These are phyloP conservation scores for Pelodytes ibericus DNA, from an alignment of 2,797 vertebrate genomes.

Conservation along the genomic window DNA sequence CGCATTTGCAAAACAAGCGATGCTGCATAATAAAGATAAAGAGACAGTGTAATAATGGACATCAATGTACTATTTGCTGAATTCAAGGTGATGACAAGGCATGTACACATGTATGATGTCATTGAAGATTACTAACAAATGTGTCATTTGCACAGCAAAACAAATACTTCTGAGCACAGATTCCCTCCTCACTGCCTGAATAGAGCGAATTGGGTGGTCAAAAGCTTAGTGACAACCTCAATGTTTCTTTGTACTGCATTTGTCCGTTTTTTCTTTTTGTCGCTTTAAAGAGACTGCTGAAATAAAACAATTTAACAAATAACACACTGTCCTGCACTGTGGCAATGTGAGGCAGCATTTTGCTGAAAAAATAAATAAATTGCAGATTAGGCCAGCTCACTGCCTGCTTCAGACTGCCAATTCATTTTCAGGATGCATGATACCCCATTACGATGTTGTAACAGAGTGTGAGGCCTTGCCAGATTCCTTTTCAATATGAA, in stretches of 20 bases:
- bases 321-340: conserved; percentile 32
- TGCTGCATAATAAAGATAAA: too few species aligned
- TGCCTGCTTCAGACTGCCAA: conserved; percentile 25
- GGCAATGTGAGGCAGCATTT: conserved; percentile 37
- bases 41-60: too few species aligned
- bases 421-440: conserved; percentile 30
- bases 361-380: conserved; percentile 8
- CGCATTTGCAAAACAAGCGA: too few species aligned
- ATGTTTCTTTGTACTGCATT: conserved; percentile 21
- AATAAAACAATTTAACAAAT: conserved; percentile 38
- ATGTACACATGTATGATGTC: too few species aligned
- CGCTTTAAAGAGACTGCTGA: conserved; percentile 26
- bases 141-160: background rate
- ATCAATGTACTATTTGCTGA: too few species aligned
- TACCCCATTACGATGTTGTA: conserved; percentile 16
- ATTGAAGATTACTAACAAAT: background rate
- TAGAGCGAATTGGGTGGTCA: conserved; percentile 7
- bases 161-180: background rate
- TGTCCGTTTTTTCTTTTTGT: conserved; percentile 38
- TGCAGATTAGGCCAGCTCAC: conserved; percentile 36
- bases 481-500: conserved; percentile 30
- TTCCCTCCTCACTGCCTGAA: background rate
- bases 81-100: too few species aligned
- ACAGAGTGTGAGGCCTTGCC: background rate
- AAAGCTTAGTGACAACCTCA: conserved; percentile 12